phyloP scores from a whole-genome alignment of 2,797 vertebrate genomes.

The Tenualosa ilisha region DNA sequence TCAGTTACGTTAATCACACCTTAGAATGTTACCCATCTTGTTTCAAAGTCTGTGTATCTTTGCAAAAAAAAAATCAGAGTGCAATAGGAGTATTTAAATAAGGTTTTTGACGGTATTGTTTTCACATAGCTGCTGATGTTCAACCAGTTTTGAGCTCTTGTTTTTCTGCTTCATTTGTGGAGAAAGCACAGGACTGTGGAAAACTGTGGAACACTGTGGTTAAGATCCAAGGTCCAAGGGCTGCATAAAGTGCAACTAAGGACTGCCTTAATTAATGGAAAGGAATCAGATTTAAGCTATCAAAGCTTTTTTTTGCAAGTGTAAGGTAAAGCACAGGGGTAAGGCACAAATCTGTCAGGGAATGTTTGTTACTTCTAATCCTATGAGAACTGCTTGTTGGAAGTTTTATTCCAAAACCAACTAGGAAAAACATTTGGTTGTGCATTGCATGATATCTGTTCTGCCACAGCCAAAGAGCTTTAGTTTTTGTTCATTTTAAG shows the following conservation, averaged over 20 bases:
- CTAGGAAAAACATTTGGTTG: neutral
- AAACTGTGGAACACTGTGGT: neutral
- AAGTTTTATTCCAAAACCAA: neutral
- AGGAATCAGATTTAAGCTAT: neutral
- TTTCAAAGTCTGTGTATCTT: neutral
- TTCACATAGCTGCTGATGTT: slow-evolving; percentile 12
- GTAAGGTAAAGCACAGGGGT: neutral
- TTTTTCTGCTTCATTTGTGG: neutral
- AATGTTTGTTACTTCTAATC: slow-evolving; percentile 12
- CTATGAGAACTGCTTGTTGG: neutral
- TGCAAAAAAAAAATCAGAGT: neutral
- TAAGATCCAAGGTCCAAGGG: slow-evolving; percentile 10
- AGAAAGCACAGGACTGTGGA: slow-evolving; percentile 7
- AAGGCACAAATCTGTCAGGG: slow-evolving; percentile 20
- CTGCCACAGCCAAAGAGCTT: neutral
- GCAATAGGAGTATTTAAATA: neutral
- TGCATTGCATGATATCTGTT: neutral
- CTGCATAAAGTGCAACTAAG: slow-evolving; percentile 13
- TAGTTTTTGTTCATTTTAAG: neutral
- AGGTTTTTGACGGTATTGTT: neutral
- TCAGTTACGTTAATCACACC: neutral
- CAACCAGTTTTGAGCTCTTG: neutral
- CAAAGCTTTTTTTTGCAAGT: neutral
- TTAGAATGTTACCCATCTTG: neutral
- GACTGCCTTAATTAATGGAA: slow-evolving; percentile 15